Base-by-base conservation (phyloP, 2,797 vertebrate genomes). In the Sciurus carolinensis region DNA sequence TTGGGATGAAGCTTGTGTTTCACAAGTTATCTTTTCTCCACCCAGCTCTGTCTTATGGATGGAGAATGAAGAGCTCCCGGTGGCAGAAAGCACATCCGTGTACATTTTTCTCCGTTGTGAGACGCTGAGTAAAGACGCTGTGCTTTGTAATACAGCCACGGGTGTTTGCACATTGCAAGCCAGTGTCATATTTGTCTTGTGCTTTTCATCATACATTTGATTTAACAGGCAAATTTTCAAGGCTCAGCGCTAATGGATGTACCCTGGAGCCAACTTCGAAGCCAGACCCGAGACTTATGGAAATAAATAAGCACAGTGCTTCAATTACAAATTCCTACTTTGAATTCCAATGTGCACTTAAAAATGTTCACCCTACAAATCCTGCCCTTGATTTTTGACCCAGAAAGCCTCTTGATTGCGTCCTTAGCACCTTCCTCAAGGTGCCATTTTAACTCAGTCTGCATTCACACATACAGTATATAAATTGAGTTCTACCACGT, bases 151-250 rank as follows among this genome's bases (percentile, higher is more conserved):
- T 15, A 44, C 13, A 69, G 81, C 64, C 73, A 44, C 0, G 8
- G 71, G 33, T 69, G 15, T 50, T 71, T 95, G 71, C 87, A 69
- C 85, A 64, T 10, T 66, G 24, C 76, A 80, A 91, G 71, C 30
- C 91, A 77, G 42, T 64, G 7, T 64, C 72, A 13, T 17, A 57
- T 85, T 50, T 73, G n/a, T 69, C 83, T 59, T 20, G 39, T 71
- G 87, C 66, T 95, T 95, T 87, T 93, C 86, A 95, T 94, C 82
- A n/a, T 3, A 54, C 42, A 20, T 80, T 88, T 95, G 59, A 96
- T 80, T 95, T 94, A 91, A n/a, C 80, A 89, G 84, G 26, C 72
- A 90, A 91, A 85, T 93, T 75, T 67, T 82, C 89, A 92, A 95
- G 80, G 50, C 69, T 95, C 76, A 39, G 20, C 71, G 52, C 33